Evolutionary conservation across 1,140 invertebrate species (phyloP), one percentile per base, ranked within the genome.

Genomic region (Formica selysi): DNA sequence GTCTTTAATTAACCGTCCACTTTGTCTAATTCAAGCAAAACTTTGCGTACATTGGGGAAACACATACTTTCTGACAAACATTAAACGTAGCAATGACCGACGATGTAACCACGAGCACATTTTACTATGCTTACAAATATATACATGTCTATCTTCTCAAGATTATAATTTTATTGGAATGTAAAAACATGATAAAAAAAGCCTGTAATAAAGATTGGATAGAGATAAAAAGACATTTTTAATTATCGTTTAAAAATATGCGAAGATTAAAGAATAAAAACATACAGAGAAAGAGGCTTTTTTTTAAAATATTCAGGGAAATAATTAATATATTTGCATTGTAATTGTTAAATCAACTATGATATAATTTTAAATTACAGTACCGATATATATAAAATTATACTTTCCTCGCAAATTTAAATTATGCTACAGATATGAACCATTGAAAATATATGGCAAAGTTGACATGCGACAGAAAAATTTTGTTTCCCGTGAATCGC

Each of bases 291-390:
- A 48, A 48, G 44, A 59, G 16, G n/a, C n/a, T 59, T 22, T 19
- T 19, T 41, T 51, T 5, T n/a, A 59, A 41, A 41, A 57, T 57
- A 44, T 41, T 36, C 7, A 29, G 41, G 16, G n/a, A 29, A 59
- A 65, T 54, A n/a, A 81, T 81, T 81, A 81, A 71, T 61, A 59
- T 22, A 71, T 6, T 65, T 6, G 8, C 29, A 68, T 54, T 54
- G 13, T 41, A 26, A 13, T 11, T 54, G 22, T 80, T 68, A 54
- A 59, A 57, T 54, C 32, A 44, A 16, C 36, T 32, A 16, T 54
- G 48, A 29, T n/a, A 44, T 22, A 41, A 79, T 80, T 70, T 80
- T 70, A 36, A 80, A 59, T 80, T n/a, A 29, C 67, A 44, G n/a
- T 36, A 81, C 22, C 38, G 36, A 71, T 78, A 67, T 6, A 19